A percentile compares a stretch with the other conserved stretches of the same genome.
These are phyloP conservation scores for Drosophila bunnanda DNA, from an alignment of 2,888 invertebrate species.

Conservation along the genomic window DNA sequence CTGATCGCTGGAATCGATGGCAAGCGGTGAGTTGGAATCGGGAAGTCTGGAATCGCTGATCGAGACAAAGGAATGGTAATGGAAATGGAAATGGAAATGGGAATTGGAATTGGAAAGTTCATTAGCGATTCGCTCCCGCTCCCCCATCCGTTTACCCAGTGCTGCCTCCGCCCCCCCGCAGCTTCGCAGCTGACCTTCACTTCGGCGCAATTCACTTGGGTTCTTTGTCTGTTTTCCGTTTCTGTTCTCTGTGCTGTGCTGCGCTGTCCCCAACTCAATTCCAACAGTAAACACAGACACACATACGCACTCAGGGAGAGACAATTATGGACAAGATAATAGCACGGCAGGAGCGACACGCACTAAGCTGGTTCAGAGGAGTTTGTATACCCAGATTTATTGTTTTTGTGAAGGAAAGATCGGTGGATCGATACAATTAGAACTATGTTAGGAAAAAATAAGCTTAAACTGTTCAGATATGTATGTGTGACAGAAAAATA, in stretches of 20 bases:
- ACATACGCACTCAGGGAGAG: background rate
- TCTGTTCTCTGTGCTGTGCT: conserved; percentile 23
- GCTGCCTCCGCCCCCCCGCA: conserved; percentile 1
- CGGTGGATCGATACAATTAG: background rate
- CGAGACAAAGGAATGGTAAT: conserved; percentile 42
- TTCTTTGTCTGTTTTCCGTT: conserved; percentile 66
- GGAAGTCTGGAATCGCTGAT: background rate
- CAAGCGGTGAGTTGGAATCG: conserved; percentile 85
- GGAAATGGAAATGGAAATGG: background rate
- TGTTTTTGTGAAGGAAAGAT: too few species aligned
- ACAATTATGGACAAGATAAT: conserved; percentile 13
- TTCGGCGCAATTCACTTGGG: conserved; percentile 55
- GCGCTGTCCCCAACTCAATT: conserved; percentile 60
- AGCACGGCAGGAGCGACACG: conserved; percentile 6
- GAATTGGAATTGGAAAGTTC: conserved; percentile 44
- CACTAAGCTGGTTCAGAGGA: background rate
- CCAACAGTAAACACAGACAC: conserved; percentile 55
- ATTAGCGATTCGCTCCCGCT: conserved; percentile 63
- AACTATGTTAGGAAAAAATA: background rate
- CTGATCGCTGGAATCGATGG: conserved; percentile 91
- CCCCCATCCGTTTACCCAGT: conserved; percentile 3
- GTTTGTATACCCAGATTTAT: background rate
- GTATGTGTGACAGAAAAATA: background rate
- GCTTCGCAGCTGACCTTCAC: conserved; percentile 66
- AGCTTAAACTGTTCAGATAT: background rate